Evolutionary conservation across 2,113 vertebrate species (phyloP), one percentile per base, ranked within the genome.

Genomic region (Coregonus clupeaformis): DNA sequence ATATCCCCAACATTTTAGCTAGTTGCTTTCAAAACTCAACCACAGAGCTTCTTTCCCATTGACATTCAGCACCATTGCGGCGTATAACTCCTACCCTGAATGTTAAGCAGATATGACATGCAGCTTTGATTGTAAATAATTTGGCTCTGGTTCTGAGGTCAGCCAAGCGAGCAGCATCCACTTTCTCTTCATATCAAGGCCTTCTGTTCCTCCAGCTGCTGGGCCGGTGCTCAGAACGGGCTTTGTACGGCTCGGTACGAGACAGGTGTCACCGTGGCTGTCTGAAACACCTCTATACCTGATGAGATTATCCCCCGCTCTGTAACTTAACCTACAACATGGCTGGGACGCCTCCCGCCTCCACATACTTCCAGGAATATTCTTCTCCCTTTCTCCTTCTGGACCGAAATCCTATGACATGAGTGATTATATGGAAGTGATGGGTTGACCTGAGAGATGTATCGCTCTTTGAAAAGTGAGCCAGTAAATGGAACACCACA

Each of bases 51-150:
- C 80, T 82, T 76, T 69, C 63, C 75, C 63, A 81, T 89, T 92
- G 82, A 89, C 85, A 91, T 92, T 90, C 90, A 84, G 74, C 76
- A 65, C 78, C 80, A 72, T 6, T 3, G 65, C 80, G 1, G 81
- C 3, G 11, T 65, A 64, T 68, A 66, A 74, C 79, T 79, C 77
- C 77, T 73, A 71, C 74, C 79, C 80, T 85, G 91, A 90, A 92
- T 92, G 81, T 88, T 92, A 92, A 92, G 77, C 85, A 88, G 91
- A 82, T 69, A 83, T 84, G 89, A 89, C 86, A 86, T 71, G 82
- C 80, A 22, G 84, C 82, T 88, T 88, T 91, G 89, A 92, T 92
- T 92, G 91, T 92, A 93, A 94, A 94, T 93, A 92, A 93, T 55
- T 55, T 55, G 52, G 52, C 52, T 55, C 52, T 18, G 52, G 52